Evolutionary conservation across 1,140 invertebrate genomes (phyloP), one percentile per base, ranked within the genome.

Genomic region (Neodiprion lecontei): DNA sequence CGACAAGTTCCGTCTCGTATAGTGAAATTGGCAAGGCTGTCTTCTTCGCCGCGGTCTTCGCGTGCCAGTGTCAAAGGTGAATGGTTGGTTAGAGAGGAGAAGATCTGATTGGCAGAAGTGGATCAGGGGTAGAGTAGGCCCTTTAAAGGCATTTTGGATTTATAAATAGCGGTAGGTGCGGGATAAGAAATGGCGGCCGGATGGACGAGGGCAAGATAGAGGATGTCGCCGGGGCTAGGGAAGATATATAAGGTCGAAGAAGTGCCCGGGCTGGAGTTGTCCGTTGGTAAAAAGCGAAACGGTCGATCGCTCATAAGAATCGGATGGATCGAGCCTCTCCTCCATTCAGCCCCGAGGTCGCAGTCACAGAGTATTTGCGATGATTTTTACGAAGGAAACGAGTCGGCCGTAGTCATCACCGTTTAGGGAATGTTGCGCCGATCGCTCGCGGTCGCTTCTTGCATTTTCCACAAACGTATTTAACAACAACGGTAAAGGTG

Each of bases 381-480:
- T 75, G 79, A 85, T 84, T 84, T 86, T 86, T 86, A 79, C 81
- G 76, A 78, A 75, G 50, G 11, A 14, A 17, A 75, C 40, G 77
- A 76, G 76, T 74, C 74, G 79, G 77, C 28, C 28, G 5, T 2
- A 82, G 76, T 81, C 53, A 17, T 61, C 53, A 72, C 85, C 86
- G 85, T 87, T 87, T 87, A 87, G 84, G 85, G 84, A 86, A 87
- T 86, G 83, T 87, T 87, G 84, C 82, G 83, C 67, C 67, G 9
- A 12, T 12, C 40, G 40, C 17, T 47, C 21, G 11, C 21, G 21
- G 11, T 21, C 40, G 17, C 21, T 69, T 47, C 40, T 77, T 77
- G 68, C 48, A 73, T 77, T 77, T 77, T 77, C 76, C 74, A 71
- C 74, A 75, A 77, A 77, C 70, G 76, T 49, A 21, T 48, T 48